Percentiles rank a stretch among this genome's conserved stretches.
Conservation (phyloP, 2,113 vertebrate species). For the Malurus cyaneus region DNA sequence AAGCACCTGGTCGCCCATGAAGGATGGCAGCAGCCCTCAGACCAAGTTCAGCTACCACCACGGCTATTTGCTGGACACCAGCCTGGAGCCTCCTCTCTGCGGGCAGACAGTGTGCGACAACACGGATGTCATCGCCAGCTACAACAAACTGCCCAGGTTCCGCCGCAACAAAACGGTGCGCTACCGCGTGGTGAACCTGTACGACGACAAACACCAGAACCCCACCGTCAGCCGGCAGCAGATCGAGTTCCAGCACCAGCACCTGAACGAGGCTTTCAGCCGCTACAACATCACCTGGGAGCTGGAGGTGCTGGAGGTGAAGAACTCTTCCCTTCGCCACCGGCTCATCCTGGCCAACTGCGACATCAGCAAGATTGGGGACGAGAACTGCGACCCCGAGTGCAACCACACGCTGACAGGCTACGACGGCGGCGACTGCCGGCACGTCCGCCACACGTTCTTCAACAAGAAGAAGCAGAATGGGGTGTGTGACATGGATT, state of each 20-base stretch:
- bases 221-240: constrained; percentile 91
- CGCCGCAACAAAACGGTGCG: constrained; percentile 87
- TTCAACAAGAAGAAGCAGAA: constrained; percentile 87
- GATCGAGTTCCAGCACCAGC: constrained; percentile 93
- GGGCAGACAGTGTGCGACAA: constrained; percentile 97
- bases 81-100: constrained; percentile 87
- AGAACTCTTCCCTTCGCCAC: constrained; percentile 87
- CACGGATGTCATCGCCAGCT: constrained; percentile 86
- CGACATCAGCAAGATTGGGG: constrained; percentile 93
- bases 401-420: constrained; percentile 95
- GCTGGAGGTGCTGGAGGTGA: constrained; percentile 88
- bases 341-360: constrained; percentile 95
- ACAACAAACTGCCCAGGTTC: constrained; percentile 88
- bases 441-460: constrained; percentile 73
- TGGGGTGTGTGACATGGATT: constrained; percentile 91
- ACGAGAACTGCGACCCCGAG: constrained; percentile 89
- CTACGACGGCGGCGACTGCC: constrained; percentile 90
- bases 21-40: constrained; percentile 86
- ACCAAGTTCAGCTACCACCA: constrained; percentile 74
- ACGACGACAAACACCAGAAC: constrained; percentile 77
- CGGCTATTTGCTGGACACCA: constrained; percentile 85
- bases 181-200: constrained; percentile 92
- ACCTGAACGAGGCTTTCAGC: constrained; percentile 88
- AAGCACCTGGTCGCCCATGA: constrained; percentile 89
- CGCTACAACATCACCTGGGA: constrained; percentile 97